Base-by-base conservation (phyloP, 2,113 vertebrate genomes). In the Papio anubis region DNA sequence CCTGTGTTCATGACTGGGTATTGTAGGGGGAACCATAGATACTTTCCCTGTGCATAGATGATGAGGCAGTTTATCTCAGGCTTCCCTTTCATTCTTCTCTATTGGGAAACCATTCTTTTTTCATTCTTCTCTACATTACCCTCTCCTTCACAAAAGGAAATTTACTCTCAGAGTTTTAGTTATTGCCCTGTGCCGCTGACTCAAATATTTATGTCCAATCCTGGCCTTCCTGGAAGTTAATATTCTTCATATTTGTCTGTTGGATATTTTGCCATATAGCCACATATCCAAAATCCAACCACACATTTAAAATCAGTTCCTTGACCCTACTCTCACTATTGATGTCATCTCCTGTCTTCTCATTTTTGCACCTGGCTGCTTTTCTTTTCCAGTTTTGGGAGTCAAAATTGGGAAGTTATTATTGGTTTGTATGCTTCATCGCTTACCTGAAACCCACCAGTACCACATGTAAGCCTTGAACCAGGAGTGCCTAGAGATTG, bases 371-470 rank as follows among this genome's bases (percentile, higher is more conserved):
- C 5, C 25, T 55, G 20, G 48, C 3, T 43, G 1, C 30, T 91
- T 96, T 91, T 64, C 50, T 88, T 92, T 90, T 75, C 70, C 23
- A 68, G 1, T 32, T 32, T 90, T 6, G 2, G 5, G 23, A 87
- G 27, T 93, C 16, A 68, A 96, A 79, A 87, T 90, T 12, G 27
- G 27, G 64, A 96, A 86, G 70, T 5, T 32, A 16, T 17, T 35
- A 4, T 48, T 70, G 61, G 8, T 73, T 38, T 68, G 11, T 55
- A 16, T 72, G 11, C 32, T n/a, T 48, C 61, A 48, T 43, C 23
- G 7, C 16, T 57, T 30, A 25, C 27, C 12, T 76, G 38, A 25
- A 35, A 64, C 5, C 32, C 35, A 20, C 32, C n/a, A 55, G 11
- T 5, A 52, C 38, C 2, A n/a, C 52, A 55, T 1, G 12, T 83